Conservation (phyloP, 2,797 vertebrate species). For the Moxostoma hubbsi region DNA sequence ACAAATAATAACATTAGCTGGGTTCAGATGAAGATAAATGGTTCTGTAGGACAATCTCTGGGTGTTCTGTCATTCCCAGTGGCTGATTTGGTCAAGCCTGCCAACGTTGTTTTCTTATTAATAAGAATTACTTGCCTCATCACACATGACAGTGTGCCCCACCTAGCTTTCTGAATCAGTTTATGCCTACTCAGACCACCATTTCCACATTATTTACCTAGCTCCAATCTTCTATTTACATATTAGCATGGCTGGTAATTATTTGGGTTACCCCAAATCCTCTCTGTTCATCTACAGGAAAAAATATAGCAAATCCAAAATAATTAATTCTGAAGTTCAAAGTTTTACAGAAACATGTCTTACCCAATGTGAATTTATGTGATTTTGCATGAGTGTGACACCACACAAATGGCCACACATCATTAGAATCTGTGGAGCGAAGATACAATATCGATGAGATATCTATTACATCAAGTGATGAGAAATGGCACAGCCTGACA, state of each 20-base stretch:
- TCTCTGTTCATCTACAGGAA: conserved; percentile 29
- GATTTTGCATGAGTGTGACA: not conserved
- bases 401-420: not conserved
- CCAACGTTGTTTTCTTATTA: conserved; percentile 55
- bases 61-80: conserved; percentile 26
- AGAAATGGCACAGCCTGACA: not conserved
- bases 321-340: conserved; percentile 24
- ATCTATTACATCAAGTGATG: not conserved
- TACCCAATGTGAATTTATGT: not conserved
- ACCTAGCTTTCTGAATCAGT: conserved; percentile 52
- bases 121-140: conserved; percentile 60
- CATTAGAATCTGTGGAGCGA: not conserved
- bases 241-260: conserved; percentile 33
- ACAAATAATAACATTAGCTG: conserved; percentile 55
- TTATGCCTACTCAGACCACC: conserved; percentile 58
- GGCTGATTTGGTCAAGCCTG: conserved; percentile 38
- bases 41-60: conserved; percentile 40
- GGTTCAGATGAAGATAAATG: conserved; percentile 56
- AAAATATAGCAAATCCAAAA: not conserved
- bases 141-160: conserved; percentile 42
- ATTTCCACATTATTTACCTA: conserved; percentile 61
- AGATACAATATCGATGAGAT: not conserved
- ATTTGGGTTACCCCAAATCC: conserved; percentile 52
- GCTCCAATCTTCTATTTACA: conserved; percentile 52
- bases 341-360: not conserved